Evolutionary conservation across 2,113 vertebrate species (phyloP).

Genomic region (Onychostruthus taczanowskii): DNA sequence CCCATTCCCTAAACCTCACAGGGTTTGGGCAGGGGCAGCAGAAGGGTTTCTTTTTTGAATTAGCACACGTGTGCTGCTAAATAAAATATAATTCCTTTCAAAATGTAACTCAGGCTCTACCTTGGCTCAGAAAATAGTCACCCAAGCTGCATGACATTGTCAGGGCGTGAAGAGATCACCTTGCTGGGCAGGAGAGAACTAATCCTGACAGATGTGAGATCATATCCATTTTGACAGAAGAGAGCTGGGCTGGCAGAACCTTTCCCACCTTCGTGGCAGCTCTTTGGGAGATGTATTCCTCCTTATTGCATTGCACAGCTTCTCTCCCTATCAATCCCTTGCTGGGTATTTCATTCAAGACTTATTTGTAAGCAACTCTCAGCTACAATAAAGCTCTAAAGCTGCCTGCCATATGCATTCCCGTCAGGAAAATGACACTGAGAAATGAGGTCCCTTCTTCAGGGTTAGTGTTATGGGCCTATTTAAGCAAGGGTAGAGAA

Average conservation of each 20-base stretch:
- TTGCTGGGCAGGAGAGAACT: slow-evolving; percentile 58
- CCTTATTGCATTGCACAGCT: slow-evolving; percentile 51
- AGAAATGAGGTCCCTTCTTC: slow-evolving; percentile 61
- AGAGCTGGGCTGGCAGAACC: slow-evolving; percentile 39
- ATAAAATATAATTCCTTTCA: slow-evolving; percentile 54
- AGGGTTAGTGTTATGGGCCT: slow-evolving; percentile 62
- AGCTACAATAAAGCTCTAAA: slow-evolving; percentile 60
- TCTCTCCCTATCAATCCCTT: slow-evolving; percentile 52
- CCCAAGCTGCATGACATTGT: slow-evolving; percentile 47
- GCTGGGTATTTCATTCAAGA: slow-evolving; percentile 59
- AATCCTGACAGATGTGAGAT: slow-evolving; percentile 63
- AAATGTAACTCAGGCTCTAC: slow-evolving; percentile 44
- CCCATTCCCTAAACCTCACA: background rate
- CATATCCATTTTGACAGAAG: slow-evolving; percentile 59
- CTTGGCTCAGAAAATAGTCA: slow-evolving; percentile 13
- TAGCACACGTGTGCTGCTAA: slow-evolving; percentile 9
- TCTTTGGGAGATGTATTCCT: slow-evolving; percentile 48
- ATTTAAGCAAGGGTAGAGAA: slow-evolving; percentile 59
- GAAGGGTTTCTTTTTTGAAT: slow-evolving; percentile 28
- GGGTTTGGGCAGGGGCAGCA: background rate
- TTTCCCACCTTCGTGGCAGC: slow-evolving; percentile 51
- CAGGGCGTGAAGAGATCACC: slow-evolving; percentile 52
- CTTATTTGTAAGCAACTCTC: slow-evolving; percentile 69
- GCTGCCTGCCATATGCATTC: slow-evolving; percentile 63
- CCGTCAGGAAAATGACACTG: slow-evolving; percentile 61